Conservation (phyloP, 2,888 invertebrate genomes). For the Crocallis elinguaria region DNA sequence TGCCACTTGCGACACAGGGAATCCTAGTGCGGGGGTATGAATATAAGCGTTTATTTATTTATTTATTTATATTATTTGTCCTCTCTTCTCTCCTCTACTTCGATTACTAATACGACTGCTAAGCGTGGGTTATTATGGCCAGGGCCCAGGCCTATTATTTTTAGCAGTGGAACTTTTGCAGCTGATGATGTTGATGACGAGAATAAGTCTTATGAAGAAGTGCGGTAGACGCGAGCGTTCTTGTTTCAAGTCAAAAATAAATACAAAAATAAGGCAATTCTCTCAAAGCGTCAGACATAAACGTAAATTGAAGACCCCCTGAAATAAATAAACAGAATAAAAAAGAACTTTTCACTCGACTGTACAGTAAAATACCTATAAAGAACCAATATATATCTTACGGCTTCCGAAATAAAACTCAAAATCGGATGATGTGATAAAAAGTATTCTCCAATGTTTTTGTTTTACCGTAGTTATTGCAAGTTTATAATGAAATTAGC, state of each 20-base stretch:
- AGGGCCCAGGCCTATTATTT: too few relatives aligned
- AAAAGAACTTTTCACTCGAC: slow-evolving; percentile 20
- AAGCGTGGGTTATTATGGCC: too few relatives aligned
- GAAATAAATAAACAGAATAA: slow-evolving; percentile 9
- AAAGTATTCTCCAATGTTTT: slow-evolving; percentile 12
- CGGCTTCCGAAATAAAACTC: not conserved
- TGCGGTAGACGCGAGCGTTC: too few relatives aligned
- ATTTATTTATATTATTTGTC: too few relatives aligned
- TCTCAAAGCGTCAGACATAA: slow-evolving; percentile 9
- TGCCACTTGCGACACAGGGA: too few relatives aligned
- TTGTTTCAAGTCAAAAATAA: slow-evolving; percentile 1
- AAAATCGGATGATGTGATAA: slow-evolving; percentile 1
- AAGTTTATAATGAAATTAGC: slow-evolving; percentile 37
- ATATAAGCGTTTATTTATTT: too few relatives aligned
- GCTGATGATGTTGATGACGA: too few relatives aligned
- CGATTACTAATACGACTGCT: too few relatives aligned
- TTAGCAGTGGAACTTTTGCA: too few relatives aligned
- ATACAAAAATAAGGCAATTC: slow-evolving; percentile 6
- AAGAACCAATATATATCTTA: not conserved
- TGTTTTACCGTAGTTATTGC: slow-evolving; percentile 32
- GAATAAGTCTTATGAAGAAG: too few relatives aligned
- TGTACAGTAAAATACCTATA: slow-evolving; percentile 6
- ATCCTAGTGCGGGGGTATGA: too few relatives aligned
- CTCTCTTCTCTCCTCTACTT: too few relatives aligned
- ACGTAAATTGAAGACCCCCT: slow-evolving; percentile 16